phyloP scores from a whole-genome alignment of 2,113 vertebrate species.

The Tricholaema leucomelas region DNA sequence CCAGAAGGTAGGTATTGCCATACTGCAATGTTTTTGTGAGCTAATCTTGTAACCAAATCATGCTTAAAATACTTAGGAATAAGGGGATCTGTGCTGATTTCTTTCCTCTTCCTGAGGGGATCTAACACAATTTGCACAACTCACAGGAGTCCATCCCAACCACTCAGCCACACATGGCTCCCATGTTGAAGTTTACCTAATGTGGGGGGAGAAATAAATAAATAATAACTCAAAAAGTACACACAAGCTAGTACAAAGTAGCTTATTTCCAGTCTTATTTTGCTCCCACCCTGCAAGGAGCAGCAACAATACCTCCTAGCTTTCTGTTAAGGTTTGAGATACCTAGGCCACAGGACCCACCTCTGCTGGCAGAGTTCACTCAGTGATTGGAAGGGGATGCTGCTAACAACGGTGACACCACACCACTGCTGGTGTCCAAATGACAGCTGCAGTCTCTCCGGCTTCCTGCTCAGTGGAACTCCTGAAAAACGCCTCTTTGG shows the following conservation, averaged over 20 bases:
- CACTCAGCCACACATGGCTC: background rate
- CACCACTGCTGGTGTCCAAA: background rate
- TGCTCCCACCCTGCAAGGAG: background rate
- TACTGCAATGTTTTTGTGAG: background rate
- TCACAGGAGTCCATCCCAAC: background rate
- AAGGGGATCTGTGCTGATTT: background rate
- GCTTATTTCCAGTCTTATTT: background rate
- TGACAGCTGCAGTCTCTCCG: background rate
- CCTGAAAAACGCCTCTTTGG: background rate
- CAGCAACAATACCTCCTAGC: background rate
- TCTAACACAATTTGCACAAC: background rate
- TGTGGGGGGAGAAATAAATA: fast-evolving
- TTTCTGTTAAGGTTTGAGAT: background rate
- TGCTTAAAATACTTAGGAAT: background rate
- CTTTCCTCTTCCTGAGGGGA: background rate
- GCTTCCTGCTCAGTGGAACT: background rate
- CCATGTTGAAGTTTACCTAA: background rate
- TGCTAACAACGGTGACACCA: background rate
- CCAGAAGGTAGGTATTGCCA: background rate
- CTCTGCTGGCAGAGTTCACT: background rate
- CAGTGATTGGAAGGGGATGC: fast-evolving
- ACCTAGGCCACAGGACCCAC: background rate
- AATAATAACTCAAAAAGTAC: background rate
- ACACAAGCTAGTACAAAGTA: background rate
- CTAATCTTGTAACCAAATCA: background rate